Base-by-base conservation (phyloP, 1,140 invertebrate genomes). In the Cecropterus lyciades region DNA sequence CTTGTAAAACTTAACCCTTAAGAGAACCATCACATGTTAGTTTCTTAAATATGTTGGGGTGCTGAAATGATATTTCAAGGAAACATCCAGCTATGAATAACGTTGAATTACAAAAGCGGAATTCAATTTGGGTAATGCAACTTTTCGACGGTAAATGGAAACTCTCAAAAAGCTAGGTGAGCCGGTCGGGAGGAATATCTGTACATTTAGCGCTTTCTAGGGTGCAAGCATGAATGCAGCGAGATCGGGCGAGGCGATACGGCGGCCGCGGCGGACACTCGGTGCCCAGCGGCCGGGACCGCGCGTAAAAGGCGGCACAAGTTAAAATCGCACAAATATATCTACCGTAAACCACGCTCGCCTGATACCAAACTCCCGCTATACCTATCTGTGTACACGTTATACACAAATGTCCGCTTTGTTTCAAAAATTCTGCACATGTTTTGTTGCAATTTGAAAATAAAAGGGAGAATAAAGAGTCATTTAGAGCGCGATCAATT, bases 81-180 rank as follows among this genome's bases (percentile, higher is more conserved):
- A 45, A 8, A 16, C 42, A 51, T 7, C 49, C 57, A 55, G 51
- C 49, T 62, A 73, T 74, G 69, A 78, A 75, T 77, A 72, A 71
- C 64, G 63, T 71, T 55, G 56, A 73, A 76, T 75, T 72, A 79
- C 71, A 78, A 79, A 82, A 80, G 69, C 69, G 52, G 67, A 68
- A 80, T 79, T 80, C 72, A 91, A 89, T 89, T 85, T 84, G 79
- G 79, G 77, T 88, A 91, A 89, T 89, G 84, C 74, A 85, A 88
- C 74, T 85, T 89, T 87, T 81, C 69, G 72, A 70, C 72, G 59
- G 75, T 73, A 75, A 79, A 76, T 70, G 75, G 68, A 69, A 75
- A 80, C 65, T 84, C 64, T 80, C 75, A 79, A 87, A 88, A 88
- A 85, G 84, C 80, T 75, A 71, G 78, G 78, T 76, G 79, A 84